Base-by-base conservation (phyloP, 2,113 vertebrate species). In the Tyto alba region DNA sequence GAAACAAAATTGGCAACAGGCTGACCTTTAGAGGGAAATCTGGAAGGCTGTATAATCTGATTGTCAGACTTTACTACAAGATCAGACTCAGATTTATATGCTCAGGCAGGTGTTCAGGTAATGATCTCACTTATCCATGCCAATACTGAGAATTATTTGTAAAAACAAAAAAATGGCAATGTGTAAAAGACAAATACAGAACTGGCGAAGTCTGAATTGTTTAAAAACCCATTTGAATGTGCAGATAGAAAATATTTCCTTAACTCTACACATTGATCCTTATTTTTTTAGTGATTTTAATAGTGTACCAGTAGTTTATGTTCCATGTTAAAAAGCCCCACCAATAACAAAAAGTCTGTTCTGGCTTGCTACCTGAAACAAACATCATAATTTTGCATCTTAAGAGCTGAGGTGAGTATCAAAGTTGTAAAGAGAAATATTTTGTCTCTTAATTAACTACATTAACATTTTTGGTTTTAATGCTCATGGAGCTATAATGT, bases 401-500 rank as follows among this genome's bases (percentile, higher is more conserved):
- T 79, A 68, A 82, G 26, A 36, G 10, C 8, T 68, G 36, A 89
- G 36, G 21, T 72, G 56, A 85, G 17, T 41, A 47, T 22, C 21
- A 56, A 73, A 79, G 5, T 36, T 73, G 6, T 43, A 69, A 34
- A 67, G 10, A 80, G 11, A 81, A 81, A 55, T 78, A 63, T 48
- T 71, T 78, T 59, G 4, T 68, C 16, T 69, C 32, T 52, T 84
- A 84, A 57, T 82, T 80, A 94, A 83, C 34, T 36, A 25, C 11
- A 3, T 6, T 47, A 79, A 69, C 25, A 48, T n/a, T 89, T 83
- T 75, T 48, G 3, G 16, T 18, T 96, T 84, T 85, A 72, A 76
- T 0, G 8, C 5, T 48, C 66, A 66, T 0, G 0, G 36, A 94
- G 21, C 32, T 57, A 32, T 73, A 85, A 88, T 55, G 7, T 34